phyloP scores from a whole-genome alignment of 1,140 invertebrate species.

The Drosophila parabipectinata region DNA sequence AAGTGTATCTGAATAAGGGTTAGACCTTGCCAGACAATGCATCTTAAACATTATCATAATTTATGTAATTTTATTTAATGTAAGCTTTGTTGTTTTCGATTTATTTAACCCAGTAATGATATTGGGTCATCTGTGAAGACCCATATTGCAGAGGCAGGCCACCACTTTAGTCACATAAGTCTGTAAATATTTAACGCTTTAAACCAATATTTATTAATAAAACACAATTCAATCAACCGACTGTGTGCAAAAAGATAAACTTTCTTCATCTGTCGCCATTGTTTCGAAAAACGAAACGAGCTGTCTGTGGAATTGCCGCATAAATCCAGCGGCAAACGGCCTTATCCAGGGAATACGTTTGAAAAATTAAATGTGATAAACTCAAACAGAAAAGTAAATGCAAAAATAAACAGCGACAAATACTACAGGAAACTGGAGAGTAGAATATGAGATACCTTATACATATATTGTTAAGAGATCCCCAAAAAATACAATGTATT shows the following conservation, averaged over 20 bases:
- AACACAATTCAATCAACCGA: conserved; percentile 56
- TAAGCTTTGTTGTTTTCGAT: not conserved
- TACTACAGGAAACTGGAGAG: too few relatives aligned
- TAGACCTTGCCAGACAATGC: not conserved
- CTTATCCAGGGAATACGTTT: conserved; percentile 53
- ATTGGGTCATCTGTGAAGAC: conserved; percentile 9
- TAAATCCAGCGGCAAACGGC: conserved; percentile 69
- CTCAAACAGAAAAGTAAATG: conserved; percentile 27
- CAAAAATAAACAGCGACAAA: conserved; percentile 10
- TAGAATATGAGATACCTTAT: conserved; percentile 2
- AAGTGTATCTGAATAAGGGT: conserved; percentile 65
- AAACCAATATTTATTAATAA: conserved; percentile 61
- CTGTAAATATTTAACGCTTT: conserved; percentile 50
- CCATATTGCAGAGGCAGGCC: conserved; percentile 43
- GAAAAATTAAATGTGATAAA: conserved; percentile 78
- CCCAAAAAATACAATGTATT: too few relatives aligned
- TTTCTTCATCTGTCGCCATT: conserved; percentile 33
- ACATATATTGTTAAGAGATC: too few relatives aligned
- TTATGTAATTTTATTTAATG: conserved; percentile 7
- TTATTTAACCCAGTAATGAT: not conserved
- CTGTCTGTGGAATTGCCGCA: conserved; percentile 48
- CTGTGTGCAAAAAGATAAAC: conserved; percentile 8
- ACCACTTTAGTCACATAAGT: conserved; percentile 42
- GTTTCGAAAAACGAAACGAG: conserved; percentile 48
- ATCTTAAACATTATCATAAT: not conserved